Evolutionary conservation across 1,140 invertebrate genomes (phyloP).

Genomic region (Drosophila lowei): DNA sequence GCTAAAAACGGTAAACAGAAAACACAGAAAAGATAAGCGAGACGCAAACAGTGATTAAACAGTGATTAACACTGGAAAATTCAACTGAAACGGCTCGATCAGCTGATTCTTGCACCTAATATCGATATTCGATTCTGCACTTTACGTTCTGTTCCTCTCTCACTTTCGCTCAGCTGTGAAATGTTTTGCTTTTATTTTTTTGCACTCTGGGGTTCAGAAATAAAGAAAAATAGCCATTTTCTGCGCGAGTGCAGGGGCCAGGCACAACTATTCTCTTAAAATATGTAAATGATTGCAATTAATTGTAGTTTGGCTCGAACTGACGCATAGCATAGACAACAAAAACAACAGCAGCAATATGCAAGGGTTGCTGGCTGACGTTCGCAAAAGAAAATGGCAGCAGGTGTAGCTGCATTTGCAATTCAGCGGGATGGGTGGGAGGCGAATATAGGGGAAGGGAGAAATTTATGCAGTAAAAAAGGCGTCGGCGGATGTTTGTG

Average conservation of each 20-base stretch:
- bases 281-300: constrained; percentile 76
- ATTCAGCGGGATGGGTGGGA: constrained; percentile 9
- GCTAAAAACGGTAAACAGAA: constrained; percentile 7
- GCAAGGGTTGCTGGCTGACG: constrained; percentile 69
- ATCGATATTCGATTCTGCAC: constrained; percentile 30
- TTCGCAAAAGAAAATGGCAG: constrained; percentile 60
- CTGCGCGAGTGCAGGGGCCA: too few relatives aligned
- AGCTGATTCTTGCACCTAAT: constrained; percentile 35
- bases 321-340: constrained; percentile 25
- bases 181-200: constrained; percentile 8
- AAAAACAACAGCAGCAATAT: constrained; percentile 35
- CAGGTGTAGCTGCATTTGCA: constrained; percentile 74
- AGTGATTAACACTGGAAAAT: neutral
- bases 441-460: neutral
- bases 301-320: constrained; percentile 70
- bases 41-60: neutral
- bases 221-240: neutral
- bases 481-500: constrained; percentile 47
- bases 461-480: constrained; percentile 68
- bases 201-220: constrained; percentile 7
- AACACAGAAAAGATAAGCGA: constrained; percentile 8
- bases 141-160: neutral
- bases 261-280: constrained; percentile 46
- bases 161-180: constrained; percentile 28
- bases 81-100: constrained; percentile 9